phyloP scores from a whole-genome alignment of 2,113 vertebrate species.

The Gymnogyps californianus region DNA sequence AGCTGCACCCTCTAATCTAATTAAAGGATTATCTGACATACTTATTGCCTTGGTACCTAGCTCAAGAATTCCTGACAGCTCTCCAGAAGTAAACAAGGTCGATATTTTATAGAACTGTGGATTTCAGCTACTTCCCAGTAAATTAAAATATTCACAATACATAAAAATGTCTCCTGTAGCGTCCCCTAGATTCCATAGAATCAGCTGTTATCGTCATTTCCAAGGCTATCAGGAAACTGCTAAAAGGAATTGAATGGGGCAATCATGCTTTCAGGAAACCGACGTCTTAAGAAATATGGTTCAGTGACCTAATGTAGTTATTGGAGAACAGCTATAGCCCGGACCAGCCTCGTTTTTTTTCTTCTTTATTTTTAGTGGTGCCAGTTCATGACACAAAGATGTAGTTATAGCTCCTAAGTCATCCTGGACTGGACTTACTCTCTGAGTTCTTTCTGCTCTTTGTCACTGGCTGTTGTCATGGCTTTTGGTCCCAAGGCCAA shows the following conservation, averaged over 20 bases:
- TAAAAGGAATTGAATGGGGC: not conserved
- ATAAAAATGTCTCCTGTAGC: not conserved
- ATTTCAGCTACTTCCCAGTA: not conserved
- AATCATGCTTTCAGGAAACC: not conserved
- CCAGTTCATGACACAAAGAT: not conserved
- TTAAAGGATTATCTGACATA: conserved; percentile 67
- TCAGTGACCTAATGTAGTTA: not conserved
- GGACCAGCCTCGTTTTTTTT: not conserved
- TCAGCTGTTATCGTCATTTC: not conserved
- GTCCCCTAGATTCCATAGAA: not conserved
- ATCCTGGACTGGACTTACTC: not conserved
- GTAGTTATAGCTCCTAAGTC: not conserved
- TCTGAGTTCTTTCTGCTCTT: not conserved
- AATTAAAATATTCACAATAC: not conserved
- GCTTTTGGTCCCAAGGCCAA: not conserved
- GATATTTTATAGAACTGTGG: conserved; percentile 23
- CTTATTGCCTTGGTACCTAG: conserved; percentile 22
- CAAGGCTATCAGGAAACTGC: not conserved
- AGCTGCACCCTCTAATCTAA: conserved; percentile 57
- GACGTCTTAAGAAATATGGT: not conserved
- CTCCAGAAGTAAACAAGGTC: not conserved
- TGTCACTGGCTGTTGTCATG: not conserved
- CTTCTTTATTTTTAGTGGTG: not conserved
- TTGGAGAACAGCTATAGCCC: not conserved
- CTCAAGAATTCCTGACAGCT: conserved; percentile 45